Conservation (phyloP, 2,113 vertebrate species). For the Pangasianodon gigas region DNA sequence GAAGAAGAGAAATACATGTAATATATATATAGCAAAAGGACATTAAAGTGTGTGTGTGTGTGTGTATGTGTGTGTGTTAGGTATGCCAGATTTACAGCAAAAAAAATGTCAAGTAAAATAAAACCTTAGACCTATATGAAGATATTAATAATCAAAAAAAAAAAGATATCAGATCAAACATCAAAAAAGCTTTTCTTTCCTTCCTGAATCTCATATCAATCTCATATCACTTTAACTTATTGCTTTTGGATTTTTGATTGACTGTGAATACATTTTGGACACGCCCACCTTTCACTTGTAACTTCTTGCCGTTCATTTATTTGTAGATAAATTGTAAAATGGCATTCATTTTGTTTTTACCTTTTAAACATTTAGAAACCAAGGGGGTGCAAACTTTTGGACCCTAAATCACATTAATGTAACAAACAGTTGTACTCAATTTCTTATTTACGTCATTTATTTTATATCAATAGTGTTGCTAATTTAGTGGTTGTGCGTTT, state of each 20-base stretch:
- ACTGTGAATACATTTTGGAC: neutral
- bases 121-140: neutral
- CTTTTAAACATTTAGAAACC: neutral
- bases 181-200: neutral
- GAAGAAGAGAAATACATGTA: neutral
- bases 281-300: neutral
- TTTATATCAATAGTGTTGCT: neutral
- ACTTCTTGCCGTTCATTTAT: neutral
- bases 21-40: neutral
- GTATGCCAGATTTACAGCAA: neutral
- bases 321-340: neutral
- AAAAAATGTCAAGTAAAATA: neutral
- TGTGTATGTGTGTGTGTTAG: neutral
- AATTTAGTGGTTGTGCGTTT: neutral
- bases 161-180: neutral
- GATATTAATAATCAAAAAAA: no score
- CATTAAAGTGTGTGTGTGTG: neutral
- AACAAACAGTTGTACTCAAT: neutral
- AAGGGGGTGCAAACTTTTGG: neutral
- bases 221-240: neutral
- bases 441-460: neutral
- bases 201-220: neutral
- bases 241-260: neutral
- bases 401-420: neutral
- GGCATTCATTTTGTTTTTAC: no score